phyloP scores from a whole-genome alignment of 2,113 vertebrate species.

The Rattus rattus region DNA sequence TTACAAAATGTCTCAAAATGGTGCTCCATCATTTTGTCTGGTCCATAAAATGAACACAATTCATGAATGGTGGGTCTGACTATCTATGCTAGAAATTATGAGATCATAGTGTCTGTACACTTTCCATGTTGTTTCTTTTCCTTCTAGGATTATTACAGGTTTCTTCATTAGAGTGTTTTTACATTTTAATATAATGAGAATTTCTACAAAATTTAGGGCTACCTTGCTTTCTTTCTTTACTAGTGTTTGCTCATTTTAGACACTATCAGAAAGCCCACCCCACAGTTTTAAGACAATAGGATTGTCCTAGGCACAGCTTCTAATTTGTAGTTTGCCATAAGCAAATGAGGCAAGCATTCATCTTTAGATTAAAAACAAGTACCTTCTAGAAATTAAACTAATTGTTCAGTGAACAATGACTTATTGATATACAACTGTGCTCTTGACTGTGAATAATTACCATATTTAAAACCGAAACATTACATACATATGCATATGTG shows the following conservation, averaged over 20 bases:
- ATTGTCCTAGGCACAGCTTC: slow-evolving; percentile 52
- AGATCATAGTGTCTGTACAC: background rate
- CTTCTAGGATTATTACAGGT: background rate
- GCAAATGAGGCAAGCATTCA: background rate
- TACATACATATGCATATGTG: too few species aligned
- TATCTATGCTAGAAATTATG: background rate
- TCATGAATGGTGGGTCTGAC: background rate
- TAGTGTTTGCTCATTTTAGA: background rate
- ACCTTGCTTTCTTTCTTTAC: slow-evolving; percentile 36
- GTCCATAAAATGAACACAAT: background rate
- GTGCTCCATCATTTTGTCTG: background rate
- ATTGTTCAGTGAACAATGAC: background rate
- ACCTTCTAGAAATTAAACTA: slow-evolving; percentile 25
- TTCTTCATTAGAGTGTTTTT: background rate
- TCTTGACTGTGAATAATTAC: slow-evolving; percentile 31
- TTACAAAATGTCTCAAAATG: background rate
- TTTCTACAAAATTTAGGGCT: background rate
- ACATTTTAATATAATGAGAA: background rate
- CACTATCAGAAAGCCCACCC: background rate
- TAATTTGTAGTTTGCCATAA: slow-evolving; percentile 25
- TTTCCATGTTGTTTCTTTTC: slow-evolving; percentile 28
- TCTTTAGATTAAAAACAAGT: slow-evolving; percentile 11
- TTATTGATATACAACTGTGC: background rate
- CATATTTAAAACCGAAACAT: background rate
- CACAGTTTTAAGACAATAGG: slow-evolving; percentile 7